A percentile compares a stretch with the other conserved stretches of the same genome.
phyloP scores from a whole-genome alignment of 2,888 invertebrate genomes.

The Nebria salina region DNA sequence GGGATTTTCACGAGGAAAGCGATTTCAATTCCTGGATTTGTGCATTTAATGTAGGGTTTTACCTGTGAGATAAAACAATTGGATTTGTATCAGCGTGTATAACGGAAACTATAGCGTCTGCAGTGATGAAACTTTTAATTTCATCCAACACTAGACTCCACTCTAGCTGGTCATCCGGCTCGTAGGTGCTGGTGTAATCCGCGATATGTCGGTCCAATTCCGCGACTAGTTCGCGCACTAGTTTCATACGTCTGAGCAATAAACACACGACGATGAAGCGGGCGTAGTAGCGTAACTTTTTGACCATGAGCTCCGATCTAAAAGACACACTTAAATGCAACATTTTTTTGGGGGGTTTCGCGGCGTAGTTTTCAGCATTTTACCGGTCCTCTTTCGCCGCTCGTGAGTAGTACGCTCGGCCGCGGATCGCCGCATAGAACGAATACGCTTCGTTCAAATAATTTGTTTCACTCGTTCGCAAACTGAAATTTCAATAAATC shows the following conservation, averaged over 20 bases:
- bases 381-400: conserved; percentile 91
- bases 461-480: conserved; percentile 95
- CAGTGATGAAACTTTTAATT: conserved; percentile 93
- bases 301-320: conserved; percentile 92
- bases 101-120: conserved; percentile 89
- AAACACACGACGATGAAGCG: conserved; percentile 96
- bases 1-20: not conserved
- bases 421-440: conserved; percentile 95
- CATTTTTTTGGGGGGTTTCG: not conserved
- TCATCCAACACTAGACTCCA: conserved; percentile 95
- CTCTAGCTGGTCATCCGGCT: conserved; percentile 96
- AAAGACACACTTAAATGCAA: conserved; percentile 48
- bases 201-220: conserved; percentile 94
- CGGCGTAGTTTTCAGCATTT: conserved; percentile 39
- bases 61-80: conserved; percentile 89
- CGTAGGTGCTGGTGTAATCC: conserved; percentile 94
- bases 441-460: conserved; percentile 96
- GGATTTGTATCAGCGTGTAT: conserved; percentile 87
- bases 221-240: conserved; percentile 89
- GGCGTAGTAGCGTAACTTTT: conserved; percentile 94
- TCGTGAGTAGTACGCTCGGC: conserved; percentile 92
- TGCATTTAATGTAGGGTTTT: conserved; percentile 34
- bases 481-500: conserved; percentile 64
- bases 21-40: not conserved
- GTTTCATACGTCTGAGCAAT: conserved; percentile 90